Evolutionary conservation across 2,888 invertebrate species (phyloP), one percentile per base, ranked within the genome.

Genomic region (Autographa pulchrina): DNA sequence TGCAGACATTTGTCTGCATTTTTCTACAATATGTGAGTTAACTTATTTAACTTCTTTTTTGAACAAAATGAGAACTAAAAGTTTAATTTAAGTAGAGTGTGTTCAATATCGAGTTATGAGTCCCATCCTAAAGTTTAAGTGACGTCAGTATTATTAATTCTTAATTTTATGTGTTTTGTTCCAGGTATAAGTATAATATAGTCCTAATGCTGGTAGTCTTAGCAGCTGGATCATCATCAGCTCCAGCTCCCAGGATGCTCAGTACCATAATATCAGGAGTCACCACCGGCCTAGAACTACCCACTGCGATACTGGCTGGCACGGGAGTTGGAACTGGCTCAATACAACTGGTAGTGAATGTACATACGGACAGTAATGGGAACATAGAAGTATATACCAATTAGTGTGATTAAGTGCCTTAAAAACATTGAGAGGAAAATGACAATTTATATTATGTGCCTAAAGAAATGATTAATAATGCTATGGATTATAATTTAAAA

Each of bases 331-430:
- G 92, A 4, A 88, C 88, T 0, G 95, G 94, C 0, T 90, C 94
- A 3, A 82, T 95, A 64, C 96, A 96, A 62, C 81, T 96, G 1
- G 95, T 95, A 18, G 86, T 96, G 32, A 95, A 95, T 69, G 90
- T 95, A 6, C 92, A 92, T 41, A 95, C 96, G 0, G 95, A 95
- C 77, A 94, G 92, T 60, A 87, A 90, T 14, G 96, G 95, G 0
- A 95, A 95, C 72, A 94, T 95, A 38, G 94, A 94, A 82, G 93
- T 96, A 60, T 92, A 86, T 78, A 93, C 93, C 6, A 94, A 93
- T 80, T 95, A 86, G 82, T 66, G 52, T 58, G 8, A 13, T 62
- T 25, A 63, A 72, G 59, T 69, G 59, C 1, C 13, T 14, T 18
- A 41, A n/a, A 13, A 11, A 13, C 11, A 31, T 43, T 4, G 43